Conservation (phyloP, 2,888 invertebrate genomes). For the Amphipoea lucens region DNA sequence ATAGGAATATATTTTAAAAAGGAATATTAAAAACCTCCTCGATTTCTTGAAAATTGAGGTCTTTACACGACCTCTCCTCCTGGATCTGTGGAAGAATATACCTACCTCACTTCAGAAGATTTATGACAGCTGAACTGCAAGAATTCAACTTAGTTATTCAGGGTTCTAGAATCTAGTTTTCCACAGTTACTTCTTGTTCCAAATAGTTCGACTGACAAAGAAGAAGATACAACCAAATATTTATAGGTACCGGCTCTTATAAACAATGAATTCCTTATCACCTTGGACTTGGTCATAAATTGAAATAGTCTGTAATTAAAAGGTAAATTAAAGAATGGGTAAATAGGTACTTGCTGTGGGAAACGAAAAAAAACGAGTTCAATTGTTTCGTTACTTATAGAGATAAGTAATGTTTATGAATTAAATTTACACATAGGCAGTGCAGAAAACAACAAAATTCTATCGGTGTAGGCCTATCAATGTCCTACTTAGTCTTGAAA, state of each 20-base stretch:
- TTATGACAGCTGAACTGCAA: too few relatives aligned
- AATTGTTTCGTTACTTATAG: neutral
- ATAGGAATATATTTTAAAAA: neutral
- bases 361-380: slow-evolving; percentile 6
- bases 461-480: neutral
- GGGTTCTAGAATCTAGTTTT: neutral
- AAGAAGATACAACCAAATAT: neutral
- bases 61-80: neutral
- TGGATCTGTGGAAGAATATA: neutral
- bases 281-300: neutral
- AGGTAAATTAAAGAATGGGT: neutral
- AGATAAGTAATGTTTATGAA: too few relatives aligned
- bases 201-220: neutral
- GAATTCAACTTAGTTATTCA: too few relatives aligned
- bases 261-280: neutral
- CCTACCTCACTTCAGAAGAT: neutral
- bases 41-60: neutral
- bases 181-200: neutral
- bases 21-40: neutral
- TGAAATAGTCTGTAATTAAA: neutral
- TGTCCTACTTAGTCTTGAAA: neutral
- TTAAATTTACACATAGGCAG: neutral
- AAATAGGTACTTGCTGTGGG: neutral
- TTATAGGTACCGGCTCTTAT: neutral
- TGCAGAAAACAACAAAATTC: neutral